These are phyloP conservation scores for Pleuronectes platessa DNA, from an alignment of 2,113 vertebrate species.

Conservation along the genomic window DNA sequence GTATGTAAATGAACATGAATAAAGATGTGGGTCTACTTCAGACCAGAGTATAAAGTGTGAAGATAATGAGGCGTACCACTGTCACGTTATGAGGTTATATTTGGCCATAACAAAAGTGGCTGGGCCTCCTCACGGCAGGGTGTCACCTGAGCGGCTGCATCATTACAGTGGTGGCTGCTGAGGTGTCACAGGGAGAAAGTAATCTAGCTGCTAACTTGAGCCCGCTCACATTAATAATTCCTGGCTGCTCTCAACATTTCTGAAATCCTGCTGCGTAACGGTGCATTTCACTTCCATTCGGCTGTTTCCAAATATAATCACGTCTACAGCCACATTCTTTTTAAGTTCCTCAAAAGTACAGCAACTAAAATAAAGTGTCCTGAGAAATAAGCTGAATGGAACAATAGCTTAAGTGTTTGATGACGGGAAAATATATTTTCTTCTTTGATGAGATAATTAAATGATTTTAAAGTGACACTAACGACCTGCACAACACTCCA, in stretches of 20 bases:
- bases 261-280: background rate
- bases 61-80: background rate
- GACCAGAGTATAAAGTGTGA: background rate
- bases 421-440: background rate
- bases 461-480: slow-evolving; percentile 23
- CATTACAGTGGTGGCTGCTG: background rate
- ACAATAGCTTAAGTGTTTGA: slow-evolving; percentile 3
- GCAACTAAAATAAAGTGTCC: background rate
- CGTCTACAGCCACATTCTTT: background rate
- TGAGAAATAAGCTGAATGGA: no score
- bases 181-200: background rate
- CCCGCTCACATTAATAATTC: background rate
- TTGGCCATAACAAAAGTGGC: background rate
- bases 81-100: background rate
- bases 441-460: background rate
- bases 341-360: background rate
- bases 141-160: background rate
- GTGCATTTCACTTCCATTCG: background rate
- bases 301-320: background rate
- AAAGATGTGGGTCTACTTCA: background rate
- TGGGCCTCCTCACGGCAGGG: background rate
- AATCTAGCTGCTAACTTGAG: background rate
- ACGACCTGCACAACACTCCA: background rate
- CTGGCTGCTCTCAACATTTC: background rate
- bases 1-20: background rate